Evolutionary conservation across 2,113 vertebrate genomes (phyloP).

Genomic region (Hymenochirus boettgeri): DNA sequence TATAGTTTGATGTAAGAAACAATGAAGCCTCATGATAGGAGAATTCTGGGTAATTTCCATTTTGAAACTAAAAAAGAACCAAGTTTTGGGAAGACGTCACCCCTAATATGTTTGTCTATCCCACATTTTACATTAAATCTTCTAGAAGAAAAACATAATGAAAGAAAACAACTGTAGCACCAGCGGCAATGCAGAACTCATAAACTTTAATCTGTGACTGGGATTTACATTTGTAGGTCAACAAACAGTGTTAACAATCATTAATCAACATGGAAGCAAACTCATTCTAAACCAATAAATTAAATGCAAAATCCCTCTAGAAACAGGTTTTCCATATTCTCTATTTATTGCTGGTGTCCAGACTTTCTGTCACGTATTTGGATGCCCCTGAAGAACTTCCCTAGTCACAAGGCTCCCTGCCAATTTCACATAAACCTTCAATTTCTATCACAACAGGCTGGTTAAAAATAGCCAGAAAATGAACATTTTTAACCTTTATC

Average conservation of each 20-base stretch:
- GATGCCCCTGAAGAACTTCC: conserved; percentile 28
- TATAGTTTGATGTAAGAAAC: no score
- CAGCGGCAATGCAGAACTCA: conserved; percentile 45
- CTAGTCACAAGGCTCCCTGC: conserved; percentile 29
- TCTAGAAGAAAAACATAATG: conserved; percentile 44
- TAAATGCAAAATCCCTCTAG: conserved; percentile 32
- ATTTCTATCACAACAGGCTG: conserved; percentile 32
- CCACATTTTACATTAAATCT: conserved; percentile 45
- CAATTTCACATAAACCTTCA: conserved; percentile 29
- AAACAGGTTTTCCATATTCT: conserved; percentile 33
- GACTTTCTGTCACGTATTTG: conserved; percentile 28
- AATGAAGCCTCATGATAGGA: no score
- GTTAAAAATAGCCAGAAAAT: conserved; percentile 21
- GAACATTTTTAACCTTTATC: conserved; percentile 20
- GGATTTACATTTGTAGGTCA: conserved; percentile 48
- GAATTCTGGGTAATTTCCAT: no score
- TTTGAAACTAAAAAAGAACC: no score
- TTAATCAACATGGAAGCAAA: conserved; percentile 42
- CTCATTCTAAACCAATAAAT: conserved; percentile 22
- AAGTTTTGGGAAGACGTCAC: no score
- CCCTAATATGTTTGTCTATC: no score
- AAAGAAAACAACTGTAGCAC: conserved; percentile 31
- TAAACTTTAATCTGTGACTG: conserved; percentile 41
- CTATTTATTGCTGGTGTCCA: conserved; percentile 38
- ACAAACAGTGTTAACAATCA: conserved; percentile 47